Evolutionary conservation across 2,888 invertebrate species (phyloP).

Genomic region (Pollenia amentaria): DNA sequence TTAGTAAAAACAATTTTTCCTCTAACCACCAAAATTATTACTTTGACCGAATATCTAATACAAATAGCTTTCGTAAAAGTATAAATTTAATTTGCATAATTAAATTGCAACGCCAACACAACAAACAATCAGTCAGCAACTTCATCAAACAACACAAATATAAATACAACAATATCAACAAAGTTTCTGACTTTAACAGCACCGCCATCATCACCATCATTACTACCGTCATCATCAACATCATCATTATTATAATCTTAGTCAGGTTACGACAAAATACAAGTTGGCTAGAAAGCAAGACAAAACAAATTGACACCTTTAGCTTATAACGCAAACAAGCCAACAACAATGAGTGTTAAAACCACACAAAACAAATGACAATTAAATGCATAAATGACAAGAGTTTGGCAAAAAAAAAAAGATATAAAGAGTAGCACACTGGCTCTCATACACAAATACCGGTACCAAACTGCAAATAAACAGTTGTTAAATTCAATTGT

Average conservation of each 20-base stretch:
- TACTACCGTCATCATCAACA: not conserved
- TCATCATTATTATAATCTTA: conserved; percentile 28
- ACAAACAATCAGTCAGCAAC: conserved; percentile 55
- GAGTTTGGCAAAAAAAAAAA: conserved; percentile 29
- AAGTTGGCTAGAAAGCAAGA: conserved; percentile 40
- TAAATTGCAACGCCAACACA: conserved; percentile 71
- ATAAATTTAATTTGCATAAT: conserved; percentile 57
- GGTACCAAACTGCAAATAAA: conserved; percentile 44
- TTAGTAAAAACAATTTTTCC: not conserved
- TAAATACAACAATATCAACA: conserved; percentile 41
- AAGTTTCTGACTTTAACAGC: conserved; percentile 2
- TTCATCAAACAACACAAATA: conserved; percentile 30
- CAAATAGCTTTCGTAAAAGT: conserved; percentile 32
- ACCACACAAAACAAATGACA: conserved; percentile 64
- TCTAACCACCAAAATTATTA: conserved; percentile 1
- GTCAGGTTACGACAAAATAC: conserved; percentile 25
- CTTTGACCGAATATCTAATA: not conserved
- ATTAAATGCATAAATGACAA: conserved; percentile 71
- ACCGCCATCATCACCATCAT: not conserved
- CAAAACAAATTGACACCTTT: conserved; percentile 72
- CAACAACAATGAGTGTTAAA: conserved; percentile 47
- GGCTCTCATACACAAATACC: not conserved
- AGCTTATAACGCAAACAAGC: conserved; percentile 60
- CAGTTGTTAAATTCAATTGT: conserved; percentile 63
- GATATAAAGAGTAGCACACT: not conserved